Evolutionary conservation across 2,888 invertebrate species (phyloP), one percentile per base, ranked within the genome.

Genomic region (Acleris cristana): DNA sequence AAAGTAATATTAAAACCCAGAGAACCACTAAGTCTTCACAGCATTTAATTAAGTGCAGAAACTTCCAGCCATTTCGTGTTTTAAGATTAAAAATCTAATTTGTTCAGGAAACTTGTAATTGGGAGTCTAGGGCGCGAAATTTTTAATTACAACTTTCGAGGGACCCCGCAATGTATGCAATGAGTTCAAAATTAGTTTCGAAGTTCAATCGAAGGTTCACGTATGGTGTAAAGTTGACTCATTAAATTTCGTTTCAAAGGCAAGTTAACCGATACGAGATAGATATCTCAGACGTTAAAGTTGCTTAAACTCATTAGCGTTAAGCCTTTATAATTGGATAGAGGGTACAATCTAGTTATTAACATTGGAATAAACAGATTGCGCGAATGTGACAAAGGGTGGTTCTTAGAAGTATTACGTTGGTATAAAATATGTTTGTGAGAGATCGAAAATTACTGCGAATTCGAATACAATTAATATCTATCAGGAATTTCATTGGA

Each of bases 11-110:
- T 61, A 61, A 57, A 52, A 52, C 51, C 61, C 45, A 66, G 52
- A 18, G 56, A 23, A 30, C 56, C 67, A 58, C 62, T 62, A 63
- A 67, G 53, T 58, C 67, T 58, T 51, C 45, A 26, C 53, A 64
- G 53, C 53, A 49, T 67, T 67, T 58, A 67, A 63, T 67, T 67
- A 63, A 63, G 63, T 30, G 58, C 53, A 67, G 49, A 63, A 53
- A 63, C 58, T 67, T 45, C 57, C 60, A 23, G 51, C 61, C 57
- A 52, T 66, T 66, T 63, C 58, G 62, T 53, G 58, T 67, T 63
- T 63, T 49, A 53, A 67, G 55, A 65, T 65, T 62, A 62, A 62
- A 66, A 67, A 67, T 62, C 61, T 54, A 61, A 66, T 66, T 66
- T 52, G 65, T 58, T 67, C 53, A 49, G 58, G 51, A 58, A 67